These are phyloP conservation scores for Drosophila diplacantha DNA, from an alignment of 2,888 invertebrate genomes.

Conservation along the genomic window DNA sequence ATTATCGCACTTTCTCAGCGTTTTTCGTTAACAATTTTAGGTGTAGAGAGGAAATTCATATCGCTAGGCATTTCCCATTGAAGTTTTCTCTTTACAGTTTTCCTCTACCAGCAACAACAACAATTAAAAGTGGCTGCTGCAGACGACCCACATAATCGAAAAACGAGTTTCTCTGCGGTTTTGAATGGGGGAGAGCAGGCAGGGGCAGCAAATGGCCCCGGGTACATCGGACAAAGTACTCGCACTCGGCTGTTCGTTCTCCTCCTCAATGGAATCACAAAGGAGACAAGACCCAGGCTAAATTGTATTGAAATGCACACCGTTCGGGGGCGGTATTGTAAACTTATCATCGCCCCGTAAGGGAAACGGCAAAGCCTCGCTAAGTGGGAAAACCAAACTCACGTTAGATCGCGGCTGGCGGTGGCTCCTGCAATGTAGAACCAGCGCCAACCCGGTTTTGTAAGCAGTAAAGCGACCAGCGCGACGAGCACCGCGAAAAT, in stretches of 20 bases:
- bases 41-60: conserved; percentile 7
- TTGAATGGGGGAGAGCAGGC: conserved; percentile 13
- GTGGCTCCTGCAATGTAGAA: conserved; percentile 86
- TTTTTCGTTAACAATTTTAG: background rate
- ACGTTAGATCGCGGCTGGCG: conserved; percentile 83
- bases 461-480: conserved; percentile 83
- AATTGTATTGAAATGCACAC: conserved; percentile 68
- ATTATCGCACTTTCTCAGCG: background rate
- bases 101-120: conserved; percentile 13
- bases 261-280: conserved; percentile 55
- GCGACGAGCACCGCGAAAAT: conserved; percentile 84
- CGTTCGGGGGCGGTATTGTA: conserved; percentile 65
- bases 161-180: conserved; percentile 54
- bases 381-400: conserved; percentile 50
- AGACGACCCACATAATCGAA: conserved; percentile 57
- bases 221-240: conserved; percentile 56
- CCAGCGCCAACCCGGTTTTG: conserved; percentile 86
- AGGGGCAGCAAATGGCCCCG: conserved; percentile 29
- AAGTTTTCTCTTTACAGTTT: conserved; percentile 44
- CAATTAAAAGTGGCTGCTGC: conserved; percentile 32
- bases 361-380: conserved; percentile 14
- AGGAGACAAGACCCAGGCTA: conserved; percentile 46
- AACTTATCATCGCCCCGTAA: conserved; percentile 47
- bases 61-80: conserved; percentile 10
- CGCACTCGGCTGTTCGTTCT: conserved; percentile 34